phyloP scores from a whole-genome alignment of 2,888 invertebrate species.

The Ormyrus thymus region DNA sequence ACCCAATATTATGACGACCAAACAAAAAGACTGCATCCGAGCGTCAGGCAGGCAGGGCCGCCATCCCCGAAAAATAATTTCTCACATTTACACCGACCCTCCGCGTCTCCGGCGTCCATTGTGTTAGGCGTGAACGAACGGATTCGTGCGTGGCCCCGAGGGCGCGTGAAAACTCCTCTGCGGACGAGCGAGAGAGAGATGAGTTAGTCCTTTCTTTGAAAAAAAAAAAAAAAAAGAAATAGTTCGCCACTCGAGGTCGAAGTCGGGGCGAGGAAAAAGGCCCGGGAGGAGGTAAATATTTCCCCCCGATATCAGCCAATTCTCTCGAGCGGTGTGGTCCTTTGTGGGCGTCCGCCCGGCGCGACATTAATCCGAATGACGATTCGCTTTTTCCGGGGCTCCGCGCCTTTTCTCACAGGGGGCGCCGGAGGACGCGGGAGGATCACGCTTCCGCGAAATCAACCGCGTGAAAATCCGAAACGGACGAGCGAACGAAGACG shows the following conservation, averaged over 20 bases:
- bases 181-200: slow-evolving; percentile 20
- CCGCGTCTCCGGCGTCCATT: neutral
- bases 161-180: slow-evolving; percentile 31
- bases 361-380: slow-evolving; percentile 58
- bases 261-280: slow-evolving; percentile 30
- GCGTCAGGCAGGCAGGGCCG: too few species aligned
- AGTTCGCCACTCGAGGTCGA: slow-evolving; percentile 57
- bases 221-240: neutral
- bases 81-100: neutral
- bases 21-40: too few species aligned
- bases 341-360: slow-evolving; percentile 36
- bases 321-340: slow-evolving; percentile 60
- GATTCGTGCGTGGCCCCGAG: slow-evolving; percentile 37
- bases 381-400: slow-evolving; percentile 48
- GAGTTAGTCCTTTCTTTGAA: slow-evolving; percentile 64
- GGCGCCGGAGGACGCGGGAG: neutral
- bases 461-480: slow-evolving; percentile 27
- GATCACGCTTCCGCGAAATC: slow-evolving; percentile 47
- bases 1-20: too few species aligned
- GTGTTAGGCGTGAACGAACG: slow-evolving; percentile 46
- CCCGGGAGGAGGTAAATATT: slow-evolving; percentile 61
- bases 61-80: neutral
- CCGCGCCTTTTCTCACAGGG: slow-evolving; percentile 21
- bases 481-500: neutral
- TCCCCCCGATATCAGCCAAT: slow-evolving; percentile 67